phyloP scores from a whole-genome alignment of 2,113 vertebrate species.

The Limanda limanda region DNA sequence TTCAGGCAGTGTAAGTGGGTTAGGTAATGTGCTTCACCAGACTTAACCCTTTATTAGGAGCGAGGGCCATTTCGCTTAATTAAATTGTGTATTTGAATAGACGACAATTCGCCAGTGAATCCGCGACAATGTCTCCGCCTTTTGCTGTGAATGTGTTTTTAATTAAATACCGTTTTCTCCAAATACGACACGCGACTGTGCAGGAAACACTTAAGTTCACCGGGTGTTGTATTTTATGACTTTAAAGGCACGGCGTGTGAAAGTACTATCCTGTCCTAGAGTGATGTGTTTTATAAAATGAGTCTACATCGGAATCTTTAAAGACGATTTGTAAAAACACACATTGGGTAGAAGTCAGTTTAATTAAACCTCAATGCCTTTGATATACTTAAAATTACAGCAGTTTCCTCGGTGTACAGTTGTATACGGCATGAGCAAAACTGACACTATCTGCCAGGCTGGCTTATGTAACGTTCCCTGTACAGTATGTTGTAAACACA shows the following conservation, averaged over 20 bases:
- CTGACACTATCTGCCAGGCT: conserved; percentile 34
- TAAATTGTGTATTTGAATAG: conserved; percentile 8
- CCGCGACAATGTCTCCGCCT: not conserved
- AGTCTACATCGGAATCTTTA: conserved; percentile 4
- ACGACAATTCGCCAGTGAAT: not conserved
- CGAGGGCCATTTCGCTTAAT: conserved; percentile 21
- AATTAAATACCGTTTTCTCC: not conserved
- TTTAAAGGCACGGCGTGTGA: no score
- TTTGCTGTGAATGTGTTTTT: not conserved
- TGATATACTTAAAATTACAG: conserved; percentile 14
- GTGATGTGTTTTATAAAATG: not conserved
- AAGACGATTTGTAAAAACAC: conserved; percentile 5
- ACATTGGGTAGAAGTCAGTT: conserved; percentile 15
- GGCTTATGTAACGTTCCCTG: conserved; percentile 50
- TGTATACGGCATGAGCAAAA: conserved; percentile 23
- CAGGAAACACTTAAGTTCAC: not conserved
- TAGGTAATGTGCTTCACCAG: conserved; percentile 58
- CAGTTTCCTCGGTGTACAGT: conserved; percentile 19
- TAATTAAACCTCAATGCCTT: conserved; percentile 37
- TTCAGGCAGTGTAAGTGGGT: conserved; percentile 61
- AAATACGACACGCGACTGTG: not conserved
- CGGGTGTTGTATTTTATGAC: not conserved
- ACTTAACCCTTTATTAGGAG: conserved; percentile 35
- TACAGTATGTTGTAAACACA: conserved; percentile 57
- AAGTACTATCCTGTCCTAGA: not conserved